Conservation (phyloP, 2,888 invertebrate species). For the Microctonus hyperodae region DNA sequence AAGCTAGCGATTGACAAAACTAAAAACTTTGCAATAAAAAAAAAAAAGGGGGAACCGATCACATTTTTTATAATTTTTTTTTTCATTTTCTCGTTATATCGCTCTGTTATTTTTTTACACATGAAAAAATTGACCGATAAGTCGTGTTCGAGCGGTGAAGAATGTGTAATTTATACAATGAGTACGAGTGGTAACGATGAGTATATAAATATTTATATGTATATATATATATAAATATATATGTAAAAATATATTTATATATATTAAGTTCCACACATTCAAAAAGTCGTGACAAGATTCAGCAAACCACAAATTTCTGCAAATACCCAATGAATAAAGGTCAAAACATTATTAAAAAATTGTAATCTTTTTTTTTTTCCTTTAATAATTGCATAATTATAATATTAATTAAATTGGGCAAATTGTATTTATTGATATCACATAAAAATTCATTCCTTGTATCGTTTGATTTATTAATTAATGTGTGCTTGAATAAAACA, state of each 20-base stretch:
- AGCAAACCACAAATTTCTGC: slow-evolving; percentile 63
- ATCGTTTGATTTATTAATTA: not conserved
- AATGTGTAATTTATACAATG: slow-evolving; percentile 63
- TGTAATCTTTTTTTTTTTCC: slow-evolving; percentile 25
- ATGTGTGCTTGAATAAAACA: not conserved
- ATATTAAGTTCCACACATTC: slow-evolving; percentile 61
- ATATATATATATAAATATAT: slow-evolving; percentile 16
- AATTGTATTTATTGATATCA: slow-evolving; percentile 27
- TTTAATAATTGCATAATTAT: slow-evolving; percentile 28
- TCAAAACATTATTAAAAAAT: slow-evolving; percentile 36
- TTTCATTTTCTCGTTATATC: not conserved
- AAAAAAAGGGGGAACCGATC: not conserved
- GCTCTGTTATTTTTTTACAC: slow-evolving; percentile 1
- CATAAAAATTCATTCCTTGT: not conserved
- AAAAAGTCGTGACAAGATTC: slow-evolving; percentile 62
- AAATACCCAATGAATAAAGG: slow-evolving; percentile 54
- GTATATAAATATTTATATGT: slow-evolving; percentile 40
- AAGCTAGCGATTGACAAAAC: not conserved
- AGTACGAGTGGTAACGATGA: slow-evolving; percentile 56
- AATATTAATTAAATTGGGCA: slow-evolving; percentile 35
- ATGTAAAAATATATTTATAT: slow-evolving; percentile 40
- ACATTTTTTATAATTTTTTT: not conserved
- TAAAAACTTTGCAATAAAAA: not conserved
- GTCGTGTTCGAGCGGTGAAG: slow-evolving; percentile 55
- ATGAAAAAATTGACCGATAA: slow-evolving; percentile 44